Evolutionary conservation across 2,113 vertebrate genomes (phyloP), one percentile per base, ranked within the genome.

Genomic region (Saiga tatarica): DNA sequence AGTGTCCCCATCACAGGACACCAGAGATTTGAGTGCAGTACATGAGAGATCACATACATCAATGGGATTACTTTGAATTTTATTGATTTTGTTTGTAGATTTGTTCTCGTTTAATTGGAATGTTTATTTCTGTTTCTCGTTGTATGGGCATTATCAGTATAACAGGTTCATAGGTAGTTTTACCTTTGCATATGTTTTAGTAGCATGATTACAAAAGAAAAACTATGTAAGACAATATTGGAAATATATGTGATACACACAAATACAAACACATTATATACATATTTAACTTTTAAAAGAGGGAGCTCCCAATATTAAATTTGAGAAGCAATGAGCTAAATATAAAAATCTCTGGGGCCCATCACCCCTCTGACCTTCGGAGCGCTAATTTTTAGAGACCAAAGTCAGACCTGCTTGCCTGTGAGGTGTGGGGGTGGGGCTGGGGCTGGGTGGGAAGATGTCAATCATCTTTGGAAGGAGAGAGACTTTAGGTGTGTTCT

Each of bases 131-230:
- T 85, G 82, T 60, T 81, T 50, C 55, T 89, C 36, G 16, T 55
- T 59, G 15, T n/a, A 10, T 15, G 33, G 15, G 19, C 39, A 1
- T 33, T 86, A 76, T 21, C 85, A 53, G 25, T 33, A 5, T 36
- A 76, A 76, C 33, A 50, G 53, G 42, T 16, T 78, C 23, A 10
- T 17, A 28, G 47, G 15, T 39, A 93, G 47, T 60, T 94, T 81
- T 53, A 74, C 12, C n/a, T 33, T 82, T 74, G 17, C 23, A 50
- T 13, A 39, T 42, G 13, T 85, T 39, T 64, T 39, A 83, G 36
- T 26, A 83, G 16, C 91, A 90, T 92, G 64, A 90, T 87, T 42
- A 86, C 12, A 88, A 96, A 96, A 64, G 15, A 64, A 55, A 87
- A 95, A 52, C 17, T 78, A n/a, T 33, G 71, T 62, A 67, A 50